Base-by-base conservation (phyloP, 2,113 vertebrate species). In the Platycercus adscitus region DNA sequence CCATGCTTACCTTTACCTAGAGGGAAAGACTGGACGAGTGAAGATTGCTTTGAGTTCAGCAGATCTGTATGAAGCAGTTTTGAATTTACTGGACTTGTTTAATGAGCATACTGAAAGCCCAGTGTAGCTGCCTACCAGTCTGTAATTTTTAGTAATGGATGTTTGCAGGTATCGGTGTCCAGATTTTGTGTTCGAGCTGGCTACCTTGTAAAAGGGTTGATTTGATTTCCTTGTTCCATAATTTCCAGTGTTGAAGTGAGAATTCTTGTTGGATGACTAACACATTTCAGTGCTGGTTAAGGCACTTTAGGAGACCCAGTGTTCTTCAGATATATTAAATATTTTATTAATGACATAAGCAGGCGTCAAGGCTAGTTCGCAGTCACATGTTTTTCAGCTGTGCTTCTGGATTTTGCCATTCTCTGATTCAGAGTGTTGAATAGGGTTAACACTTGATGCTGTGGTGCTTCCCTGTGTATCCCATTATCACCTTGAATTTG, bases 181-280 rank as follows among this genome's bases (percentile, higher is more conserved):
- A 81, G 53, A 76, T 33, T 43, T 64, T 11, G 70, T 0, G 0
- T 79, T 78, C 60, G 33, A 58, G 52, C 76, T 90, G 93, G 61
- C 80, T 65, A 41, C 88, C 83, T 95, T 92, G 81, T 91, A 37
- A 61, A 61, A 61, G 52, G 20, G 64, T 79, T 86, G 84, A 49
- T 76, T 89, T 79, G 72, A 90, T 94, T 91, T 93, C 77, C 81
- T 88, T 82, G 83, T 90, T 76, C 86, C 79, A 52, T 95, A 91
- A 89, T 92, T 93, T 81, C 61, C 47, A 92, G 86, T 49, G 53
- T 46, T 88, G 77, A 47, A 92, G 82, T 81, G 88, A 61, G 80
- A 83, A 84, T 89, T 92, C 94, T 93, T 95, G 37, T 73, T 94
- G 95, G 84, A 93, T 95, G 95, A 96, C 71, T 93, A 94, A 94